Base-by-base conservation (phyloP, 2,888 invertebrate genomes). In the Lycia hirtaria region DNA sequence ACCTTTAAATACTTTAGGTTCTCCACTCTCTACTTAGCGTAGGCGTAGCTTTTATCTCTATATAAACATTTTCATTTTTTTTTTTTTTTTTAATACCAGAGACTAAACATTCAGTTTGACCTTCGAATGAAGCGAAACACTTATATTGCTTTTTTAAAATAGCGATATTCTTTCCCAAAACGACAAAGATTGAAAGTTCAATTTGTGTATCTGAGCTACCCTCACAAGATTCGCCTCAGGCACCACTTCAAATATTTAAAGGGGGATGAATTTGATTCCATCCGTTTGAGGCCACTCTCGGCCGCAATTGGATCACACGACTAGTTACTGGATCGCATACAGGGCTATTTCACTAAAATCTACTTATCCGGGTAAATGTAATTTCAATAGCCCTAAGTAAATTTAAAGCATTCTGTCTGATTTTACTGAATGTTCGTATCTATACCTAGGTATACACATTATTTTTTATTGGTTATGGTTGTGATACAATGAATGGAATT, bases 221-320 rank as follows among this genome's bases (percentile, higher is more conserved):
- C 60, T 26, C 47, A 37, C 47, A 53, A 37, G 56, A 48, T 59
- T 68, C 62, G 72, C 74, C 75, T 74, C 70, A 63, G 78, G 76
- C 80, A 72, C 74, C 78, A 82, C 75, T 85, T 91, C 85, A 89
- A 92, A 92, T 92, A 91, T 92, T 91, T 89, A 89, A 88, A 89
- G 87, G 86, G 83, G 80, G 72, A 76, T 71, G 85, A 87, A 87
- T 90, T 83, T 78, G 84, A 88, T 88, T 86, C 74, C 76, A 68
- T 76, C 72, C 75, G 75, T 78, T 79, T 72, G 72, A 63, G 59
- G 68, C 60, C 71, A 74, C 73, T 72, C 71, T 66, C 71, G 65
- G 62, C 81, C 83, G 79, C 86, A 92, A 92, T 92, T 85, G 83
- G 86, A 92, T 92, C 89, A 88, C 88, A 85, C 85, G 78, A 85